A percentile compares a stretch with the other conserved stretches of the same genome.
Conservation (phyloP, 2,888 invertebrate species). For the Bombylius discolor region DNA sequence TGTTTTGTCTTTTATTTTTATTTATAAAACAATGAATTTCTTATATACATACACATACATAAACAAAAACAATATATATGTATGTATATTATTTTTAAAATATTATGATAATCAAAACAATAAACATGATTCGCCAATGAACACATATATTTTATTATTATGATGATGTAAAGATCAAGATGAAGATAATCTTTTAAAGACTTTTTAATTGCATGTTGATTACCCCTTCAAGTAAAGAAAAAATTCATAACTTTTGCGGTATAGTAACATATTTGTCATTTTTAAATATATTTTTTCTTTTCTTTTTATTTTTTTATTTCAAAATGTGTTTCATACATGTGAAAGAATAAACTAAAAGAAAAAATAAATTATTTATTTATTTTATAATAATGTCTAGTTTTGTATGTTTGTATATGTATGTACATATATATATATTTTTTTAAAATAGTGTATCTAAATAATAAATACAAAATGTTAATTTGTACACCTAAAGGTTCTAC, state of each 20-base stretch:
- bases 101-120: not conserved
- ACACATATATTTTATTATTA: not conserved
- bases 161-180: not conserved
- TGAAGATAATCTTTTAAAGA: constrained; percentile 5
- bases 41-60: too few relatives aligned
- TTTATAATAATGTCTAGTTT: too few relatives aligned
- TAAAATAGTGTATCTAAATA: too few relatives aligned
- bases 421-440: too few relatives aligned
- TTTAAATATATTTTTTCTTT: not conserved
- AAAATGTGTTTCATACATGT: too few relatives aligned
- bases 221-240: constrained; percentile 2
- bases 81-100: too few relatives aligned
- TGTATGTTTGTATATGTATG: too few relatives aligned
- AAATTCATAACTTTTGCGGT: not conserved
- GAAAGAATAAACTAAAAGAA: not conserved
- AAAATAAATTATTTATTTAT: not conserved
- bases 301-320: not conserved
- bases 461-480: too few relatives aligned
- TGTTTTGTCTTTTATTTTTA: too few relatives aligned
- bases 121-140: not conserved
- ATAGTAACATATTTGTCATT: constrained; percentile 1
- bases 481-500: too few relatives aligned
- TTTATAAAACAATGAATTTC: too few relatives aligned
- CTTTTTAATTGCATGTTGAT: constrained; percentile 9
- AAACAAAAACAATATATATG: too few relatives aligned